Evolutionary conservation across 1,140 invertebrate genomes (phyloP).

Genomic region (Copidosoma floridanum): DNA sequence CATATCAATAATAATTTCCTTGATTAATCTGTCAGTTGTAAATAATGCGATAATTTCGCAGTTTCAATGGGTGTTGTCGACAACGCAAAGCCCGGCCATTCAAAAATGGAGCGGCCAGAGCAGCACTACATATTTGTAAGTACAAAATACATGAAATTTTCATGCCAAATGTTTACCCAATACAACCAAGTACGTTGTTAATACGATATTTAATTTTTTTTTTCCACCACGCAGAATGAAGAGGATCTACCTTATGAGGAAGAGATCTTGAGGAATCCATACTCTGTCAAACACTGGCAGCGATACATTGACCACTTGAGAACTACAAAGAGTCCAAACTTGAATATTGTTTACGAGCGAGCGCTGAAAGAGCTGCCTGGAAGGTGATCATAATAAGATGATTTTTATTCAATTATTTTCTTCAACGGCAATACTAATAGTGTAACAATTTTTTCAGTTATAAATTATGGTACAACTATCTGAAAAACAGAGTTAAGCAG

Average conservation of each 20-base stretch:
- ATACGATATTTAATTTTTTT: too few species aligned
- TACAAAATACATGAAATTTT: too few species aligned
- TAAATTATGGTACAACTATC: slow-evolving; percentile 97
- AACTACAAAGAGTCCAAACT: slow-evolving; percentile 71
- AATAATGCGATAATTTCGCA: too few species aligned
- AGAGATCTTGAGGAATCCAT: slow-evolving; percentile 95
- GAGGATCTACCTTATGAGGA: slow-evolving; percentile 97
- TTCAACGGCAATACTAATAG: too few species aligned
- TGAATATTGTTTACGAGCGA: slow-evolving; percentile 94
- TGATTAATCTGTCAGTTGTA: too few species aligned
- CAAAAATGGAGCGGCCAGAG: slow-evolving; percentile 4
- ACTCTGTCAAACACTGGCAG: slow-evolving; percentile 96
- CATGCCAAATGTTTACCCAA: too few species aligned
- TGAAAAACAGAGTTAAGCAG: slow-evolving; percentile 80
- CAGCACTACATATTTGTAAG: slow-evolving; percentile 17
- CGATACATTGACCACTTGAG: slow-evolving; percentile 97
- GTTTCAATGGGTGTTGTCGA: too few species aligned
- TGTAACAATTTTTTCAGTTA: slow-evolving; percentile 85
- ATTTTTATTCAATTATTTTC: too few species aligned
- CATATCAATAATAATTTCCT: too few species aligned
- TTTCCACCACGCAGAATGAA: slow-evolving; percentile 7
- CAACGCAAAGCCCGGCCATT: too few species aligned
- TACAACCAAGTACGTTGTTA: too few species aligned
- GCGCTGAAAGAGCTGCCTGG: slow-evolving; percentile 95
- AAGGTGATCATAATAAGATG: slow-evolving; percentile 61